Conservation (phyloP, 2,888 invertebrate genomes). For the Sarcophaga rosellei region DNA sequence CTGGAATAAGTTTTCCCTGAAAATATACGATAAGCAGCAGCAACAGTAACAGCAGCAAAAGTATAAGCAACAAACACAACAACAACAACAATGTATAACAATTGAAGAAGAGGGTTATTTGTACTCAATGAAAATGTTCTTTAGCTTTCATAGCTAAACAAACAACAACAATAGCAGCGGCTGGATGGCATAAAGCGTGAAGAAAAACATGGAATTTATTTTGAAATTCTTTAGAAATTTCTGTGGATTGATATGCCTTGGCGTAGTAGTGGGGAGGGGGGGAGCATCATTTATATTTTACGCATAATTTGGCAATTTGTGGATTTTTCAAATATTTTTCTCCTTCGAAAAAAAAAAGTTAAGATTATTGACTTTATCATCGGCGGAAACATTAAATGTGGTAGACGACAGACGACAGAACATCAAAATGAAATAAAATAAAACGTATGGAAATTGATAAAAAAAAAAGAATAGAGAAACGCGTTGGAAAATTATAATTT, state of each 20-base stretch:
- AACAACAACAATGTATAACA: background rate
- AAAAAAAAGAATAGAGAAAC: background rate
- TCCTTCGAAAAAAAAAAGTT: background rate
- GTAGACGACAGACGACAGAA: background rate
- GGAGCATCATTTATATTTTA: constrained; percentile 46
- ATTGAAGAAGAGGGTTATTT: constrained; percentile 35
- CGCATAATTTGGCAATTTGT: constrained; percentile 61
- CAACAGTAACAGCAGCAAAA: too few relatives aligned
- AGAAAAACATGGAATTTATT: constrained; percentile 13
- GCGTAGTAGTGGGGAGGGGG: background rate
- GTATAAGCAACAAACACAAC: background rate
- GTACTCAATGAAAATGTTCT: constrained; percentile 39
- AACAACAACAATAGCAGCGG: background rate
- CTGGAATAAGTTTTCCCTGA: constrained; percentile 12
- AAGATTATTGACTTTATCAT: constrained; percentile 25
- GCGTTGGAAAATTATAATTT: background rate
- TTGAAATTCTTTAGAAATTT: constrained; percentile 36
- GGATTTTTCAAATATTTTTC: constrained; percentile 22
- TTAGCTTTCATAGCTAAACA: constrained; percentile 12
- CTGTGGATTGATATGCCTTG: background rate
- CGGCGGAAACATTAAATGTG: background rate
- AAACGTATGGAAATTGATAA: constrained; percentile 10
- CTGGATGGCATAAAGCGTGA: background rate
- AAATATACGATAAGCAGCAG: constrained; percentile 8
- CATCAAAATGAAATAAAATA: background rate